phyloP scores from a whole-genome alignment of 2,113 vertebrate genomes.

The Bubalus kerabau region DNA sequence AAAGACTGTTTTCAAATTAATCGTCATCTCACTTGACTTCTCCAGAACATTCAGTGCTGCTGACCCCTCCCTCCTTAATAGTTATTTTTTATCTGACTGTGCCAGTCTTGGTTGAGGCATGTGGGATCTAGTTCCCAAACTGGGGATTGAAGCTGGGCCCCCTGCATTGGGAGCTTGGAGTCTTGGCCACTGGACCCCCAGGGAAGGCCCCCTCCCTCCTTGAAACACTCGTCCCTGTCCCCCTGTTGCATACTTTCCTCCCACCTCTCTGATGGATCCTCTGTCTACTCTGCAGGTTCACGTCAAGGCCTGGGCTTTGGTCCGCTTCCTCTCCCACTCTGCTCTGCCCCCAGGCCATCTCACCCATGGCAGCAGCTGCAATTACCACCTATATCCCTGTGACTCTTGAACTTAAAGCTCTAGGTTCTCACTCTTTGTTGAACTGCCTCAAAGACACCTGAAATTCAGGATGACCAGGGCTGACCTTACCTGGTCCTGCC shows the following conservation, averaged over 20 bases:
- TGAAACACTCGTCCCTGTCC: background rate
- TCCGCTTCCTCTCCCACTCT: background rate
- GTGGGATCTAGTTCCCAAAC: background rate
- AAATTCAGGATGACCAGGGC: background rate
- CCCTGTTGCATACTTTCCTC: background rate
- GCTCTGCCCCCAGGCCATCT: background rate
- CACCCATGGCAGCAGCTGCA: background rate
- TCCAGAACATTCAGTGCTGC: background rate
- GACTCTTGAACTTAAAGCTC: background rate
- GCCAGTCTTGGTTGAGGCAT: background rate
- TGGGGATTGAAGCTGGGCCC: background rate
- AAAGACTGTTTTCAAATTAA: background rate
- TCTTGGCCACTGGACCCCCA: background rate
- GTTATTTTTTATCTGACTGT: background rate
- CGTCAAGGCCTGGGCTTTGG: background rate
- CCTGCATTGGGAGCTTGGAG: background rate
- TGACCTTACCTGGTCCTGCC: background rate
- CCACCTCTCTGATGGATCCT: background rate
- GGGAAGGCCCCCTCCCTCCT: background rate
- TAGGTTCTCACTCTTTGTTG: too few species aligned
- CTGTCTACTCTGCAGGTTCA: background rate
- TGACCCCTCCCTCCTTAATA: background rate
- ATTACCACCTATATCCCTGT: fast-evolving
- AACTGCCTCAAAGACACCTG: background rate
- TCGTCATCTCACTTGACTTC: background rate